These are phyloP conservation scores for Nymphalis io DNA, from an alignment of 1,140 invertebrate genomes.

Conservation along the genomic window DNA sequence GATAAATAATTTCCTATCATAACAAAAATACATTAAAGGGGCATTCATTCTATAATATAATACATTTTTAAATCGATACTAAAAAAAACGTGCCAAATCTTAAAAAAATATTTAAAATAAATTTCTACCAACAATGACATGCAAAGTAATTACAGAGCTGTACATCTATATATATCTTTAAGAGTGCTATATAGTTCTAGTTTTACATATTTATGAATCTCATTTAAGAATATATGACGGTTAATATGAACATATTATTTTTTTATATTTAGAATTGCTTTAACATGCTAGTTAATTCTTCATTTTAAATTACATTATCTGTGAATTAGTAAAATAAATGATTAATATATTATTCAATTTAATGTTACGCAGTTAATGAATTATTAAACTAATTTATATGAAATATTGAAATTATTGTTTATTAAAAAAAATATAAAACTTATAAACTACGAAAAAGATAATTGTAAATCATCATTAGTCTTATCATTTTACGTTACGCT, in stretches of 20 bases:
- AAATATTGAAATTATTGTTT: background rate
- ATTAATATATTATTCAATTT: constrained; percentile 18
- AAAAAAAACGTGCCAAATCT: background rate
- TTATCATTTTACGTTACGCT: constrained; percentile 42
- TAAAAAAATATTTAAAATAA: background rate
- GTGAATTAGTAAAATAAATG: constrained; percentile 14
- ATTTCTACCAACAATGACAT: constrained; percentile 4
- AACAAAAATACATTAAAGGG: background rate
- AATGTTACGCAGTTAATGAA: constrained; percentile 19
- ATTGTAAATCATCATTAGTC: constrained; percentile 26
- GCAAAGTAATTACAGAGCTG: constrained; percentile 5
- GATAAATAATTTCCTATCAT: background rate
- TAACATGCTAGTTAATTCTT: constrained; percentile 21
- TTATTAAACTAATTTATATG: background rate
- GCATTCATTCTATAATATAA: too few relatives aligned
- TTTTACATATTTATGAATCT: constrained; percentile 1
- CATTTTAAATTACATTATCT: constrained; percentile 27
- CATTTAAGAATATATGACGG: constrained; percentile 3
- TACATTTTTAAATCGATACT: background rate
- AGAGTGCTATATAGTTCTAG: background rate
- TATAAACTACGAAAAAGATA: constrained; percentile 28
- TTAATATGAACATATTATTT: constrained; percentile 22
- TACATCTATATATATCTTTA: constrained; percentile 5
- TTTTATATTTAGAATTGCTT: constrained; percentile 13
- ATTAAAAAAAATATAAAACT: constrained; percentile 27